Evolutionary conservation across 2,113 vertebrate species (phyloP).

Genomic region (Diphyllodes magnificus): DNA sequence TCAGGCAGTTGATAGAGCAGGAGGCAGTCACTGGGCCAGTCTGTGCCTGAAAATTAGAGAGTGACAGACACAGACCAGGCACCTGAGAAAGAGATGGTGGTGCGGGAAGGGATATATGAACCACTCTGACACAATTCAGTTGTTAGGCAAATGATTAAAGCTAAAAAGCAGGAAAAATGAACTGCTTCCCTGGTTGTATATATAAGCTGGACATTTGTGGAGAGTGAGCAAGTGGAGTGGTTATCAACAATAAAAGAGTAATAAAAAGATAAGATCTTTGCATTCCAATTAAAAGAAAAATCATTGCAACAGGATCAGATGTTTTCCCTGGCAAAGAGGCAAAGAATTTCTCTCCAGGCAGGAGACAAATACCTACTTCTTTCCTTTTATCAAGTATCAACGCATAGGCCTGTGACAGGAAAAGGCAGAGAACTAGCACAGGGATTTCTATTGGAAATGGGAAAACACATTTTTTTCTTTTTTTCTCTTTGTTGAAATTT

Average conservation of each 20-base stretch:
- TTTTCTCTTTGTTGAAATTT: not conserved
- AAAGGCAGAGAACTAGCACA: not conserved
- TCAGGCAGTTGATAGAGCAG: conserved; percentile 27
- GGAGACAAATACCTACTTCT: conserved; percentile 36
- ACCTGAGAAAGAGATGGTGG: not conserved
- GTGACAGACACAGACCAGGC: not conserved
- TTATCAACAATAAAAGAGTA: conserved; percentile 50
- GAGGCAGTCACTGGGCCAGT: not conserved
- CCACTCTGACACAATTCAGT: conserved; percentile 18
- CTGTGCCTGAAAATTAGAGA: conserved; percentile 13
- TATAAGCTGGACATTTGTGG: conserved; percentile 25
- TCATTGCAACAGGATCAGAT: conserved; percentile 37
- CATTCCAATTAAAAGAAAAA: conserved; percentile 64
- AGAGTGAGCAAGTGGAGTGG: not conserved
- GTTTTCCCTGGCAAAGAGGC: conserved; percentile 43
- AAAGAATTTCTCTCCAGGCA: conserved; percentile 15
- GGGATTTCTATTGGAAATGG: not conserved
- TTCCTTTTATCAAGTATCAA: conserved; percentile 33
- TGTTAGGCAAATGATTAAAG: conserved; percentile 56
- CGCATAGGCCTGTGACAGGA: not conserved
- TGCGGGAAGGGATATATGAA: not conserved
- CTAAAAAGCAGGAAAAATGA: conserved; percentile 24
- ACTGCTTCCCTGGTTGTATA: not conserved
- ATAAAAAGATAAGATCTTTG: conserved; percentile 67
- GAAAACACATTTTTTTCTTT: not conserved